Evolutionary conservation across 2,113 vertebrate species (phyloP).

Genomic region (Callospermophilus lateralis): DNA sequence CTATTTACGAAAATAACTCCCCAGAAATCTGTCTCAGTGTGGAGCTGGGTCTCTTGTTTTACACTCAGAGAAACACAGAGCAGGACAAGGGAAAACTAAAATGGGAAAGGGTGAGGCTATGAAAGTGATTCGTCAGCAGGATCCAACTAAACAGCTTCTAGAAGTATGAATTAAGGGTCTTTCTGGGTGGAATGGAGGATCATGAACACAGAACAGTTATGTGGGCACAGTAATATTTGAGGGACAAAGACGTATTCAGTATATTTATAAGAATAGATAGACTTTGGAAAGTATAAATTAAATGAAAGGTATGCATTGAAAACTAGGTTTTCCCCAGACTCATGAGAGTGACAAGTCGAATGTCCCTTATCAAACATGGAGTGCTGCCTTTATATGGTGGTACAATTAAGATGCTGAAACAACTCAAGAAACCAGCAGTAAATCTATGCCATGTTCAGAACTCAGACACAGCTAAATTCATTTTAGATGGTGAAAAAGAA

Average conservation of each 20-base stretch:
- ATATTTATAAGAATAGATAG: conserved; percentile 58
- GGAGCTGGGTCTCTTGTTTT: background rate
- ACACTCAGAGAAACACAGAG: background rate
- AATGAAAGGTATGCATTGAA: conserved; percentile 64
- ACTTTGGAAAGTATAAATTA: conserved; percentile 56
- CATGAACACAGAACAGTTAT: background rate
- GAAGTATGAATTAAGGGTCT: background rate
- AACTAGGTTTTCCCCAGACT: conserved; percentile 48
- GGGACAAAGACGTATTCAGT: background rate
- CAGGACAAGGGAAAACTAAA: background rate
- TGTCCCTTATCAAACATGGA: conserved; percentile 37
- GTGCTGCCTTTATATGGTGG: conserved; percentile 16
- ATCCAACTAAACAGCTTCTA: background rate
- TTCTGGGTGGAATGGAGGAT: background rate
- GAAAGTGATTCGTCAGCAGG: background rate
- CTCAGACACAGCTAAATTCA: background rate
- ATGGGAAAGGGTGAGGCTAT: background rate
- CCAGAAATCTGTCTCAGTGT: background rate
- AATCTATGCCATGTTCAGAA: background rate
- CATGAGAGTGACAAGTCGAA: conserved; percentile 37
- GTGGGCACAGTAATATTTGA: background rate
- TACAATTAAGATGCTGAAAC: background rate
- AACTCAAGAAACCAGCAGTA: background rate
- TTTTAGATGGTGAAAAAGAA: background rate
- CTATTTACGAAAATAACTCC: conserved; percentile 15